A percentile compares a stretch with the other conserved stretches of the same genome.
Evolutionary conservation across 1,140 invertebrate genomes (phyloP).

Genomic region (Caerostris extrusa): DNA sequence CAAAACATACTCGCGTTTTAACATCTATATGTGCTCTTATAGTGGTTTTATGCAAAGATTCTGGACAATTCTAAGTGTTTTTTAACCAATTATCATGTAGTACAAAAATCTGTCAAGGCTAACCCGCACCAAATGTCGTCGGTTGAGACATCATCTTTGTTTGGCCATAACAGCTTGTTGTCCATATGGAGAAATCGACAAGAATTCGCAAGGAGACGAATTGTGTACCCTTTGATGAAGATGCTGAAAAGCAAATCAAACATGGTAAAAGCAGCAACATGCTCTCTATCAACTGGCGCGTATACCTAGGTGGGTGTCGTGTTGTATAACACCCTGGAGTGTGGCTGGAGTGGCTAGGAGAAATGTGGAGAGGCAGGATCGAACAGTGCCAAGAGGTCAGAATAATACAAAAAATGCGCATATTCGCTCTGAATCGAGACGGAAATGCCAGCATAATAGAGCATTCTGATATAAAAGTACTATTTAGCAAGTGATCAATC

Average conservation of each 20-base stretch:
- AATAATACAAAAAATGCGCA: conserved; percentile 66
- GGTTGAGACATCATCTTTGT: conserved; percentile 63
- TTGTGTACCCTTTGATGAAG: conserved; percentile 47
- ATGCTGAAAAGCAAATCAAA: conserved; percentile 56
- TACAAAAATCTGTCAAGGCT: conserved; percentile 46
- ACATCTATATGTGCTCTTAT: conserved; percentile 66
- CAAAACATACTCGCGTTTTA: conserved; percentile 32
- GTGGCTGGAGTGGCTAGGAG: background rate
- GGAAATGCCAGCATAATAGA: conserved; percentile 48
- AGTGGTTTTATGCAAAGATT: conserved; percentile 48
- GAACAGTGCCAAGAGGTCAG: conserved; percentile 48
- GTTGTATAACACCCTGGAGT: conserved; percentile 64
- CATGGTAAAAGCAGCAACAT: conserved; percentile 2
- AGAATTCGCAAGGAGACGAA: conserved; percentile 37
- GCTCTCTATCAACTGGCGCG: conserved; percentile 49
- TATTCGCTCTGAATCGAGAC: conserved; percentile 56
- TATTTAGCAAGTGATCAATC: background rate
- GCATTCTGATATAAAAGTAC: background rate
- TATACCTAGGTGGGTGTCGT: conserved; percentile 56
- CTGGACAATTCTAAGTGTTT: conserved; percentile 46
- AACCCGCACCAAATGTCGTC: conserved; percentile 43
- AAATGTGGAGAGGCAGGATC: conserved; percentile 51
- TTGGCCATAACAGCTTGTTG: conserved; percentile 66
- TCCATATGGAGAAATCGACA: conserved; percentile 34
- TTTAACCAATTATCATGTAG: conserved; percentile 63